These are phyloP conservation scores for Entomyzon cyanotis DNA, from an alignment of 2,113 vertebrate genomes.

Conservation along the genomic window DNA sequence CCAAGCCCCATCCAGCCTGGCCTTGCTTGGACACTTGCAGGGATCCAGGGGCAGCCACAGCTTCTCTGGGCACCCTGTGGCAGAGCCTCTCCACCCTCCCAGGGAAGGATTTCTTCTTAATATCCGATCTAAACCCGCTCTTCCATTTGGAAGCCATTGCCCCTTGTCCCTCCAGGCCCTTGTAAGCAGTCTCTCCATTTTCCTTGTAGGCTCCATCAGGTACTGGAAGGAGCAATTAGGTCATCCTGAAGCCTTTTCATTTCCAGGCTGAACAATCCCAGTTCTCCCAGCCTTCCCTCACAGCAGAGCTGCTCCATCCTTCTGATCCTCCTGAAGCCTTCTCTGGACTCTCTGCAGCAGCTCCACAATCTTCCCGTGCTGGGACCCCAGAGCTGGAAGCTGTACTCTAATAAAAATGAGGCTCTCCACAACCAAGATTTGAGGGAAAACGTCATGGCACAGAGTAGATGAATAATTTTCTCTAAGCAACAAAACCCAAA, in stretches of 20 bases:
- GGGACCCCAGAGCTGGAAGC: not conserved
- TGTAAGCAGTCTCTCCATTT: not conserved
- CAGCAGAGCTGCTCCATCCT: not conserved
- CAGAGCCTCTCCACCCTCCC: not conserved
- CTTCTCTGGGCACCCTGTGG: not conserved
- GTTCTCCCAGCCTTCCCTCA: not conserved
- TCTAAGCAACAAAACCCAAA: not conserved
- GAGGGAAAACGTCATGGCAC: not conserved
- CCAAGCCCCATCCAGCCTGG: accelerated
- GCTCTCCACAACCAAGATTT: not conserved
- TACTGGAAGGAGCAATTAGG: not conserved
- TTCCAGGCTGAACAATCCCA: not conserved
- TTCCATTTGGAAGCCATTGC: not conserved
- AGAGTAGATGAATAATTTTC: not conserved
- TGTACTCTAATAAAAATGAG: not conserved
- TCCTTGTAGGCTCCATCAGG: not conserved
- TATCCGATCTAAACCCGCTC: too few relatives aligned
- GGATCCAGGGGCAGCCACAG: not conserved
- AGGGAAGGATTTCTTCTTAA: not conserved
- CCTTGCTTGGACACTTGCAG: not conserved
- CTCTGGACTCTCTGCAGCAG: not conserved
- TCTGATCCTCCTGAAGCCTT: not conserved
- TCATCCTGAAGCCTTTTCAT: not conserved
- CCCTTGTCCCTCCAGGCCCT: too few relatives aligned
- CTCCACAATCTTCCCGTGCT: not conserved